Percentiles rank a stretch among this genome's conserved stretches.
Conservation (phyloP, 1,140 invertebrate genomes). For the Anoplophora glabripennis region DNA sequence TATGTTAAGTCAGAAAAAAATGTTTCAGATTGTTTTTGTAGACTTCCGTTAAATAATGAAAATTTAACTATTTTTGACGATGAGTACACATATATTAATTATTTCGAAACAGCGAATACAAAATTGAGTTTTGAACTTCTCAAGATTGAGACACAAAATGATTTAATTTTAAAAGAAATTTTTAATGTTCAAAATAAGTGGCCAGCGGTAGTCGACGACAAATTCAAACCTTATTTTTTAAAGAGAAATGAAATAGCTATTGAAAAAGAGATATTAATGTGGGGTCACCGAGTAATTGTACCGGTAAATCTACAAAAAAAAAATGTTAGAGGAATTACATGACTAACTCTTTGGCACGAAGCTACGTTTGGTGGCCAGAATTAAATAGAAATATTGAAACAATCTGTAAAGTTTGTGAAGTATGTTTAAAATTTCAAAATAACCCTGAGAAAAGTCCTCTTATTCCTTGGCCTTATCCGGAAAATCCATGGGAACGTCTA, state of each 20-base stretch:
- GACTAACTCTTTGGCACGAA: constrained; percentile 47
- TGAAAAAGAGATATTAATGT: constrained; percentile 33
- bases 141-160: constrained; percentile 14
- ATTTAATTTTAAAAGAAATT: constrained; percentile 7
- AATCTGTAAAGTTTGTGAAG: constrained; percentile 19
- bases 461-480: background rate
- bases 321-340: constrained; percentile 48
- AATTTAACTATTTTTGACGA: too few relatives aligned
- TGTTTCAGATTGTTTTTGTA: too few relatives aligned
- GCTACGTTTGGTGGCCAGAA: constrained; percentile 49
- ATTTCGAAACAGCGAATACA: too few relatives aligned
- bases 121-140: constrained; percentile 19
- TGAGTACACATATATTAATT: too few relatives aligned
- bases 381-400: constrained; percentile 47
- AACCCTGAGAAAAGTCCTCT: constrained; percentile 33
- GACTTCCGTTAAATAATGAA: too few relatives aligned
- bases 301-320: constrained; percentile 35
- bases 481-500: constrained; percentile 23
- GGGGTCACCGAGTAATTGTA: constrained; percentile 45
- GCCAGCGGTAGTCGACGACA: background rate
- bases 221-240: constrained; percentile 6
- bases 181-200: background rate
- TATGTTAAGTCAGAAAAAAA: too few relatives aligned
- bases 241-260: constrained; percentile 28
- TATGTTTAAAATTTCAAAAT: constrained; percentile 23